Evolutionary conservation across 2,113 vertebrate species (phyloP), one percentile per base, ranked within the genome.

Genomic region (Parotia lawesii): DNA sequence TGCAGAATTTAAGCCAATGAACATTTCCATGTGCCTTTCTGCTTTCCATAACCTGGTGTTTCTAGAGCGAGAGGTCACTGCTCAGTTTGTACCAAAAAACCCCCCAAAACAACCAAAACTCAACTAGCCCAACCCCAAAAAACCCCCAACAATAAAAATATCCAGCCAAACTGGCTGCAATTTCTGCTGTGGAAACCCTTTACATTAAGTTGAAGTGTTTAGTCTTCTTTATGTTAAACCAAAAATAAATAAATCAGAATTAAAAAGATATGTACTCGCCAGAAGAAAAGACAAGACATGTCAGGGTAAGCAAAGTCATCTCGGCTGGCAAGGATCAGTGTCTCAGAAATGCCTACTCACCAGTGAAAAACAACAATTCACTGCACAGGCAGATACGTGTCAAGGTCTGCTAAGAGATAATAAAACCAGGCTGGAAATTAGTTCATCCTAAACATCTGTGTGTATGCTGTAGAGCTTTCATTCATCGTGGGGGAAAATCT

Each of bases 261-360:
- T 57, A 31, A 40, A 61, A 8, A 53, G 0, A 17, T 47, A 35
- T 0, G 0, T 65, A 54, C 5, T 69, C 28, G 22, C 4, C 44
- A 65, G 53, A 40, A 56, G 24, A 71, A 72, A 75, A 25, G 28
- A 62, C 38, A 70, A 74, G 38, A n/a, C 8, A 18, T 3, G 2
- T 11, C 5, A 7, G 35, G 45, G 27, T 38, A 44, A 70, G 44
- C 6, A 40, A 71, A 53, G 47, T 33, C 65, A 67, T 24, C 44
- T 58, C 69, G 31, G n/a, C 15, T 51, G 51, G 28, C 57, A 85
- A 69, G 24, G 21, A 85, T 28, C 28, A 50, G 18, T 6, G 14
- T 72, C 50, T 84, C 77, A 78, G 69, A 65, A 94, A 53, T 0
- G 4, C 31, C 57, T 61, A 15, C 29, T 85, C 62, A 69, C 19